These are phyloP conservation scores for Acanthosepion pharaonis DNA, from an alignment of 2,888 invertebrate genomes.

Conservation along the genomic window DNA sequence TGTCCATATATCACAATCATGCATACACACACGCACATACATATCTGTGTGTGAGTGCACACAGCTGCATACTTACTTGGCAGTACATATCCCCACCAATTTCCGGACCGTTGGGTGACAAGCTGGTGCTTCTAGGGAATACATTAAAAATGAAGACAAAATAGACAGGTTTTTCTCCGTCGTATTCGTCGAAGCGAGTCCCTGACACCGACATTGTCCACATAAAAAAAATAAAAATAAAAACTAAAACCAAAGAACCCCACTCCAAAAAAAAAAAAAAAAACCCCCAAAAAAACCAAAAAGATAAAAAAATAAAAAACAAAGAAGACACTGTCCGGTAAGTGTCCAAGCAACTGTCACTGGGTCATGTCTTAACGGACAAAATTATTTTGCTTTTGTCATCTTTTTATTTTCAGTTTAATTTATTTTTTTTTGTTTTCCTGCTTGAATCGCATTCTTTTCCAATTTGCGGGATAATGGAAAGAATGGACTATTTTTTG, in stretches of 20 bases:
- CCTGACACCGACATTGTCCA: not conserved
- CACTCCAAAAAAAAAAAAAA: not conserved
- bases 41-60: no score
- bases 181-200: not conserved
- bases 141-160: conserved; percentile 33
- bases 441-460: not conserved
- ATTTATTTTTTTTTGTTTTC: not conserved
- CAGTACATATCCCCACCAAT: not conserved
- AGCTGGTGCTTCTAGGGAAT: not conserved
- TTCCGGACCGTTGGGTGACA: not conserved
- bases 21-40: no score
- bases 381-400: not conserved
- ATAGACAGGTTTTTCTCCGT: not conserved
- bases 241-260: not conserved
- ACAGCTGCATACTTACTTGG: no score
- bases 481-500: not conserved
- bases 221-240: not conserved
- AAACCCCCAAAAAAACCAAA: no score
- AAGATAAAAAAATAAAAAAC: not conserved
- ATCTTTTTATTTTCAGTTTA: not conserved
- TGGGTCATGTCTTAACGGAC: not conserved
- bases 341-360: not conserved
- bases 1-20: no score
- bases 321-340: not conserved
- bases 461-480: not conserved